phyloP scores from a whole-genome alignment of 2,888 invertebrate genomes.

The Drosophila neotestacea region DNA sequence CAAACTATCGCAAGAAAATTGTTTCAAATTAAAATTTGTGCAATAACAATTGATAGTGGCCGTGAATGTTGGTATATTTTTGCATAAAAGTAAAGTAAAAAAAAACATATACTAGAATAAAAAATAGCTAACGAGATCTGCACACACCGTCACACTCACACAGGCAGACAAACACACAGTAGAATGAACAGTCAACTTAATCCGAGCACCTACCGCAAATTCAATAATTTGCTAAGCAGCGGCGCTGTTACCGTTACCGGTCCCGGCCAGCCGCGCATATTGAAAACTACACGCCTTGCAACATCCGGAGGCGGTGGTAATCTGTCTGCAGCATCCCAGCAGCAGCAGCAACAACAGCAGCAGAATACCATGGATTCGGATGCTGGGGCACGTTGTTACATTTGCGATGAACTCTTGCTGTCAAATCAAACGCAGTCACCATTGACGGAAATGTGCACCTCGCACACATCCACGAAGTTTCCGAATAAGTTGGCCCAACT shows the following conservation, averaged over 20 bases:
- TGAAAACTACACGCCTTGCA: conserved; percentile 74
- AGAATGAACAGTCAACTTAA: conserved; percentile 84
- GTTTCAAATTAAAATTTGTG: not conserved
- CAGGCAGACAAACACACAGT: conserved; percentile 4
- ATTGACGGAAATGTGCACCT: conserved; percentile 84
- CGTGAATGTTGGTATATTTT: conserved; percentile 23
- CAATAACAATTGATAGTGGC: conserved; percentile 12
- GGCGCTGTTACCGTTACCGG: conserved; percentile 85
- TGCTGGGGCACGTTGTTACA: conserved; percentile 82
- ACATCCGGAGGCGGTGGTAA: conserved; percentile 55
- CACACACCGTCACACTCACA: conserved; percentile 19
- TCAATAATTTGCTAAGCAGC: conserved; percentile 85
- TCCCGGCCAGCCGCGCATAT: conserved; percentile 84
- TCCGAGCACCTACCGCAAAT: conserved; percentile 84
- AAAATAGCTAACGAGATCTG: conserved; percentile 43
- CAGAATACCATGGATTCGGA: conserved; percentile 59
- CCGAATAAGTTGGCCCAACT: conserved; percentile 86
- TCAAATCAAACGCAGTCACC: conserved; percentile 80
- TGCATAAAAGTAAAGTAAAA: conserved; percentile 8
- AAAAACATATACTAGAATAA: conserved; percentile 47
- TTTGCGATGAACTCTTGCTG: conserved; percentile 84
- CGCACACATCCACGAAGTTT: conserved; percentile 85
- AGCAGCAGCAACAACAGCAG: conserved; percentile 52
- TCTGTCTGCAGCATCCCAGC: conserved; percentile 53
- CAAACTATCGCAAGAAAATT: conserved; percentile 8